These are phyloP conservation scores for Malurus melanocephalus DNA, from an alignment of 2,113 vertebrate genomes.

Conservation along the genomic window DNA sequence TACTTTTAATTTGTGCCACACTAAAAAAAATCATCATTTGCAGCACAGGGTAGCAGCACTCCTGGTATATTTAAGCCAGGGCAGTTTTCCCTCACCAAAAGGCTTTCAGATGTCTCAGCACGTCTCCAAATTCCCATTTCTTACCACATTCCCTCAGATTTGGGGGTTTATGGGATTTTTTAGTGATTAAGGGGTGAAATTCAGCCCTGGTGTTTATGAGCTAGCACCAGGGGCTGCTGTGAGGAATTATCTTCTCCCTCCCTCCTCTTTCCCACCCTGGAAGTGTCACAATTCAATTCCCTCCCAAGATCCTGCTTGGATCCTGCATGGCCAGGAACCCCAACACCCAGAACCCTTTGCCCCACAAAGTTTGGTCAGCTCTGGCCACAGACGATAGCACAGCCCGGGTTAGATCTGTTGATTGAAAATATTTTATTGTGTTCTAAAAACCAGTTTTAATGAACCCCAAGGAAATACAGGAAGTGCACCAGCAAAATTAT, in stretches of 20 bases:
- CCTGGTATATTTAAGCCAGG: accelerated
- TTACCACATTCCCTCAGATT: neutral
- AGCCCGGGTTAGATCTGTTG: neutral
- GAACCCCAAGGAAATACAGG: neutral
- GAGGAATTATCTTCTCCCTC: neutral
- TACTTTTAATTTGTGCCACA: neutral
- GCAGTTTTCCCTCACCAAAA: neutral
- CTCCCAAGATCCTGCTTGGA: accelerated
- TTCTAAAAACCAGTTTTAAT: neutral
- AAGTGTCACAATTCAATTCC: neutral
- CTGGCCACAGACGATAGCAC: accelerated
- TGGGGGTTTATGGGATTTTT: accelerated
- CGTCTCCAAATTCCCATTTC: neutral
- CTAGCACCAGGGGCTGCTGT: neutral
- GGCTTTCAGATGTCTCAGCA: neutral
- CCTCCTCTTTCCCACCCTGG: too few relatives aligned
- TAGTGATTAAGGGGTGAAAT: neutral
- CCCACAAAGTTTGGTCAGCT: accelerated
- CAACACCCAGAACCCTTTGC: accelerated
- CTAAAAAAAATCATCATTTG: accelerated
- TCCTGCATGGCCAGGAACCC: accelerated
- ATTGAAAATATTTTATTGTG: constrained; percentile 26
- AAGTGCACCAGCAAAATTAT: neutral
- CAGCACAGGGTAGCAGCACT: neutral
- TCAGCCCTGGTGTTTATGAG: neutral